These are phyloP conservation scores for Salvelinus alpinus DNA, from an alignment of 2,113 vertebrate genomes.

Conservation along the genomic window DNA sequence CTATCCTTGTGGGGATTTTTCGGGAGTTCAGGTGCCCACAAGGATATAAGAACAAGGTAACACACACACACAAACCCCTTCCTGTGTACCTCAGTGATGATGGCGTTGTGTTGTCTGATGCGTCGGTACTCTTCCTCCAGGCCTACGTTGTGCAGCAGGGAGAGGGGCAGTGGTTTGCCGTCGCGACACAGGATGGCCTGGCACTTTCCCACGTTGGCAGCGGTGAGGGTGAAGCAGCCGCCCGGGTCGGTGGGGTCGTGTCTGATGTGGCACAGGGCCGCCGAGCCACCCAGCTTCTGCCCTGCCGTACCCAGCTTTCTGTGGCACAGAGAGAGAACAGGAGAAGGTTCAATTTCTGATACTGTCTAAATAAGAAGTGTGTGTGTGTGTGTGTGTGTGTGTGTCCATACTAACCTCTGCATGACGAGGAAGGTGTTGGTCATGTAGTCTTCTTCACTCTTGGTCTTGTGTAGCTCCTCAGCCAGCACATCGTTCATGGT, in stretches of 20 bases:
- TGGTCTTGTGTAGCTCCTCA: constrained; percentile 92
- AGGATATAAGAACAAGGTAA: too few relatives aligned
- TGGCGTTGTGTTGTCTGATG: constrained; percentile 90
- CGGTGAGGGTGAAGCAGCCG: constrained; percentile 92
- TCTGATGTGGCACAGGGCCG: constrained; percentile 94
- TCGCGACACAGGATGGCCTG: constrained; percentile 92
- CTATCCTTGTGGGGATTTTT: too few relatives aligned
- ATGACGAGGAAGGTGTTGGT: constrained; percentile 96
- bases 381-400: neutral
- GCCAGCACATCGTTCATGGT: constrained; percentile 97
- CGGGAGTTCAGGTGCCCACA: too few relatives aligned
- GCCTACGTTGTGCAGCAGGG: constrained; percentile 84
- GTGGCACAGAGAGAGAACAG: neutral
- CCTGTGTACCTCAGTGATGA: constrained; percentile 87
- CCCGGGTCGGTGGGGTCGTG: constrained; percentile 91
- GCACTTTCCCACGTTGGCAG: constrained; percentile 97
- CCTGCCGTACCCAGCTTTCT: constrained; percentile 97
- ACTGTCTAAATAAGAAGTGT: neutral
- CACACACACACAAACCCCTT: neutral
- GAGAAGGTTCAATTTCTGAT: neutral
- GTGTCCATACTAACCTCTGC: constrained; percentile 80
- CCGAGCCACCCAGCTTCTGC: constrained; percentile 95
- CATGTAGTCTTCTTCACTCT: constrained; percentile 96
- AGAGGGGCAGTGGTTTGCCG: constrained; percentile 89
- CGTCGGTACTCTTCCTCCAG: constrained; percentile 89